A percentile compares a stretch with the other conserved stretches of the same genome.
Conservation (phyloP, 2,113 vertebrate genomes). For the Cheirogaleus medius region DNA sequence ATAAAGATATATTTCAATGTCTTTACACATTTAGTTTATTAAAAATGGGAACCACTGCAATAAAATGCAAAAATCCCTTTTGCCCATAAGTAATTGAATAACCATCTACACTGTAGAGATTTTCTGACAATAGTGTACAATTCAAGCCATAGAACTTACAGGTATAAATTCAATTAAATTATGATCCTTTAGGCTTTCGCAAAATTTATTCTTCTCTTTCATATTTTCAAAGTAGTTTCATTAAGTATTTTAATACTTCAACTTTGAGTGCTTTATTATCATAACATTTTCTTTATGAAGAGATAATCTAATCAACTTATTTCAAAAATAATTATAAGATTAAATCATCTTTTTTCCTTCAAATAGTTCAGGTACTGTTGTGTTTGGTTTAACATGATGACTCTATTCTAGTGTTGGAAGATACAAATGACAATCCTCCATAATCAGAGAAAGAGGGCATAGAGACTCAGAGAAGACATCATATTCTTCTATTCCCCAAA, state of each 20-base stretch:
- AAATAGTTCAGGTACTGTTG: background rate
- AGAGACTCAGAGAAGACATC: background rate
- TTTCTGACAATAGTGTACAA: conserved; percentile 14
- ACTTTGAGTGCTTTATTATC: conserved; percentile 39
- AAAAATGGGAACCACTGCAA: background rate
- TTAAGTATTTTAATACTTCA: background rate
- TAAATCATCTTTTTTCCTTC: background rate
- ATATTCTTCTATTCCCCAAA: background rate
- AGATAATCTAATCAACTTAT: background rate
- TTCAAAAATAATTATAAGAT: conserved; percentile 2
- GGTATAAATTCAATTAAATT: conserved; percentile 54
- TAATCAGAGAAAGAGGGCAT: background rate
- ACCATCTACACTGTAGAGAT: background rate
- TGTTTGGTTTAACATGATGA: background rate
- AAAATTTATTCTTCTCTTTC: conserved; percentile 55
- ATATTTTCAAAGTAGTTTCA: conserved; percentile 28
- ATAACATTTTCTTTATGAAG: conserved; percentile 34
- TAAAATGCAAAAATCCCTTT: background rate
- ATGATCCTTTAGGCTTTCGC: background rate
- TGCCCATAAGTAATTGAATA: background rate
- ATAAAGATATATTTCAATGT: background rate
- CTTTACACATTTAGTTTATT: conserved; percentile 11
- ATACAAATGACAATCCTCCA: background rate
- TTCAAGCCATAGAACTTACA: background rate
- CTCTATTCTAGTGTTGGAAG: background rate